phyloP scores from a whole-genome alignment of 2,888 invertebrate genomes.

The Volucella bombylans region DNA sequence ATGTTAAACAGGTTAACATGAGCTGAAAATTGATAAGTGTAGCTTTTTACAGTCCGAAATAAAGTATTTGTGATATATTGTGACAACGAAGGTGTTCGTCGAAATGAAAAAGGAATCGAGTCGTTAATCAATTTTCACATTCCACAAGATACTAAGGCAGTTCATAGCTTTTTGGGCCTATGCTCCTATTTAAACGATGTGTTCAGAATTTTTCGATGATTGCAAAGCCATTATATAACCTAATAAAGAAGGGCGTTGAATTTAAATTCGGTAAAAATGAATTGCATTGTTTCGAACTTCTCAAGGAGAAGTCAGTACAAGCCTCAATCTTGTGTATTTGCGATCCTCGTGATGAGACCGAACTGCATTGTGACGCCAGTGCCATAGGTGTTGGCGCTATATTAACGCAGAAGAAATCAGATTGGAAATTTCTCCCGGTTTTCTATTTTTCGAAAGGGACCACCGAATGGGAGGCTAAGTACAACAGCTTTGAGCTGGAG shows the following conservation, averaged over 20 bases:
- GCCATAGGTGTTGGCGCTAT: slow-evolving; percentile 77
- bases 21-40: no score
- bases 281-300: slow-evolving; percentile 40
- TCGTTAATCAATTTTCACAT: no score
- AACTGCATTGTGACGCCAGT: slow-evolving; percentile 79
- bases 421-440: slow-evolving; percentile 76
- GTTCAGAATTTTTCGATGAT: no score
- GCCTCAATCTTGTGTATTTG: slow-evolving; percentile 72
- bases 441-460: slow-evolving; percentile 77
- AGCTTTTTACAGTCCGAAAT: no score
- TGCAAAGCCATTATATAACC: no score
- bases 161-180: no score
- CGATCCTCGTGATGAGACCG: slow-evolving; percentile 75
- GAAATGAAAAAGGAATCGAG: no score
- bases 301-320: no score
- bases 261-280: slow-evolving; percentile 43
- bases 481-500: slow-evolving; percentile 79
- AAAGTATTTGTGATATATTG: no score
- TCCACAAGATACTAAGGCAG: no score
- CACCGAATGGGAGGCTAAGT: slow-evolving; percentile 75
- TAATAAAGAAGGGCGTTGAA: slow-evolving; percentile 29
- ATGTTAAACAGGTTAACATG: no score
- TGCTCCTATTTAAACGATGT: no score
- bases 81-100: not conserved
- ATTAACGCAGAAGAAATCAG: not conserved